Percentiles rank a stretch among this genome's conserved stretches.
phyloP scores from a whole-genome alignment of 2,797 vertebrate species.

The Glossophaga mutica region DNA sequence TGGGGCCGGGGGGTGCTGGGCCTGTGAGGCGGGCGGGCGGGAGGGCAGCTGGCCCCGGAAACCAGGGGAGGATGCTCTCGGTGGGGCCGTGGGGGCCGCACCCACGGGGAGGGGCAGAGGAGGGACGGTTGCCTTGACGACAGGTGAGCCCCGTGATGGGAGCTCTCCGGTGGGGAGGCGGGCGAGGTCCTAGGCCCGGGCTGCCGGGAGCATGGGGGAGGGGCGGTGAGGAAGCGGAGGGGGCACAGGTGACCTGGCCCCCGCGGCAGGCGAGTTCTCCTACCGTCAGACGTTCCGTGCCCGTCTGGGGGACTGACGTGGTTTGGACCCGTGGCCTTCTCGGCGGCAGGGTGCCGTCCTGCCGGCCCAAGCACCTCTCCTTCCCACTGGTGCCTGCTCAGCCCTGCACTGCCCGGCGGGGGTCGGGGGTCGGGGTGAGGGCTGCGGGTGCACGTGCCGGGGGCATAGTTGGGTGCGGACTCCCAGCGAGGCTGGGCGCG shows the following conservation, averaged over 20 bases:
- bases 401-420: fast-evolving
- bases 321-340: fast-evolving
- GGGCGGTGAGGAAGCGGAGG: fast-evolving
- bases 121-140: fast-evolving
- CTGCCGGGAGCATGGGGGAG: neutral
- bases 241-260: neutral
- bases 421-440: neutral
- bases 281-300: fast-evolving
- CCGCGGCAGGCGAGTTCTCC: fast-evolving
- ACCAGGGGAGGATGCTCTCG: neutral
- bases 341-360: fast-evolving
- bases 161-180: fast-evolving
- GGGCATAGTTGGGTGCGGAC: neutral
- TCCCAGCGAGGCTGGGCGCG: neutral
- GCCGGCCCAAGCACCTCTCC: fast-evolving
- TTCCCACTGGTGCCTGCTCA: neutral
- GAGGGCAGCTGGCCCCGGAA: neutral
- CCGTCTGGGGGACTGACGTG: neutral
- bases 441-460: fast-evolving
- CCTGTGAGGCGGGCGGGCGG: neutral
- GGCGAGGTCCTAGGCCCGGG: neutral
- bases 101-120: neutral
- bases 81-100: fast-evolving
- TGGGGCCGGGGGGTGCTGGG: neutral
- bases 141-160: neutral